These are phyloP conservation scores for Allophyes oxyacanthae DNA, from an alignment of 2,888 invertebrate species.

Conservation along the genomic window DNA sequence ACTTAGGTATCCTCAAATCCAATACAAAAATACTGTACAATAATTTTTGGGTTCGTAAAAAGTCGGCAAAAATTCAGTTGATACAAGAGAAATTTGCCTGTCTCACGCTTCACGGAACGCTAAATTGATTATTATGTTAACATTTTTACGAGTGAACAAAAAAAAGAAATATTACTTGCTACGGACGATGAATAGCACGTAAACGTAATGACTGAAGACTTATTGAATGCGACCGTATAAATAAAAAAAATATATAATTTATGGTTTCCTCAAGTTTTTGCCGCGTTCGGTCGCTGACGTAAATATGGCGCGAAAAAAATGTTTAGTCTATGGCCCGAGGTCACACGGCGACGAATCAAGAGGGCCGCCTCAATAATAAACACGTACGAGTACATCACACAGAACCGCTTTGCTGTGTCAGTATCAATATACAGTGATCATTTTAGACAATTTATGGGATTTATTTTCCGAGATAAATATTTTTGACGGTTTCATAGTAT, in stretches of 20 bases:
- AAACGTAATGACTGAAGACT: slow-evolving; percentile 8
- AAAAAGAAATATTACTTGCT: slow-evolving; percentile 1
- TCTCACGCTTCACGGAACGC: background rate
- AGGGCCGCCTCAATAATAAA: slow-evolving; percentile 3
- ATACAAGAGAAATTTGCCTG: too few relatives aligned
- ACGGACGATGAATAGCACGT: background rate
- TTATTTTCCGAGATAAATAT: too few relatives aligned
- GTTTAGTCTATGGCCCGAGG: slow-evolving; percentile 29
- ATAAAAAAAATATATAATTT: slow-evolving; percentile 42
- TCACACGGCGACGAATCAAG: background rate
- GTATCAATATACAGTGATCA: slow-evolving; percentile 1
- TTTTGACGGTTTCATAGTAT: too few relatives aligned
- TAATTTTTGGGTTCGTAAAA: too few relatives aligned
- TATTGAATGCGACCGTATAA: slow-evolving; percentile 23
- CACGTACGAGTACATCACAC: slow-evolving; percentile 20
- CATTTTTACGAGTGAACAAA: slow-evolving; percentile 13
- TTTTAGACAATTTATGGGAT: slow-evolving; percentile 5
- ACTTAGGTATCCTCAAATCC: too few relatives aligned
- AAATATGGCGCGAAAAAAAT: slow-evolving; percentile 26
- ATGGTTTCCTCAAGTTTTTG: slow-evolving; percentile 43
- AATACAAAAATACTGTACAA: too few relatives aligned
- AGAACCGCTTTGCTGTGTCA: background rate
- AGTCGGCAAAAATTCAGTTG: too few relatives aligned
- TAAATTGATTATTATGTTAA: slow-evolving; percentile 15
- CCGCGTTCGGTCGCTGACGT: slow-evolving; percentile 19